phyloP scores from a whole-genome alignment of 1,140 invertebrate genomes.

The Mycetomoellerius zeteki region DNA sequence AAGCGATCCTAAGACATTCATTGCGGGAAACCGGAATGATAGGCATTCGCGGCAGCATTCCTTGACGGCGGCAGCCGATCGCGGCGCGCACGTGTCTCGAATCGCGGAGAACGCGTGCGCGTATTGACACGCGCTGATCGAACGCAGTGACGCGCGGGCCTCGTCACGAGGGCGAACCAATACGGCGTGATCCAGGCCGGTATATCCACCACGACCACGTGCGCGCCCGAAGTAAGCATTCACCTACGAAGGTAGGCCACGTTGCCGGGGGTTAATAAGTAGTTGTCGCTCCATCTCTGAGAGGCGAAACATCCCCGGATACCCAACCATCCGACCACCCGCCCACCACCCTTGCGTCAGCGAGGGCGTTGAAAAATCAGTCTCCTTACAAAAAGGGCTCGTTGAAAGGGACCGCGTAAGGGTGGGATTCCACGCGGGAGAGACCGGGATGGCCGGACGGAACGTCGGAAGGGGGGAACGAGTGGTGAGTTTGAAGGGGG shows the following conservation, averaged over 20 bases:
- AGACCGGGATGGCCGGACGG: constrained; percentile 59
- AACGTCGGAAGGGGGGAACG: constrained; percentile 56
- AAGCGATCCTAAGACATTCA: constrained; percentile 23
- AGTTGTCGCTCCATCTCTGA: constrained; percentile 63
- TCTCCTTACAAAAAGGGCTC: constrained; percentile 76
- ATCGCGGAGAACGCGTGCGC: constrained; percentile 73
- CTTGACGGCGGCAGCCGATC: constrained; percentile 38
- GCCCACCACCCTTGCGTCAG: constrained; percentile 49
- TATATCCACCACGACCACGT: constrained; percentile 62
- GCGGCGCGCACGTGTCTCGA: constrained; percentile 70
- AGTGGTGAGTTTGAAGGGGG: constrained; percentile 63
- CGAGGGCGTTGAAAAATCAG: constrained; percentile 79
- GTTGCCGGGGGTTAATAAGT: constrained; percentile 71
- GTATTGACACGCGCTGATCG: constrained; percentile 76
- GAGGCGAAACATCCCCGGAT: constrained; percentile 48
- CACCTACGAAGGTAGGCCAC: constrained; percentile 39
- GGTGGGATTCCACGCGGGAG: constrained; percentile 52
- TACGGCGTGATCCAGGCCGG: constrained; percentile 65
- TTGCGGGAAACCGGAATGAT: constrained; percentile 38
- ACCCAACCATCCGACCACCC: constrained; percentile 50
- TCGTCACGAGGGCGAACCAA: constrained; percentile 70
- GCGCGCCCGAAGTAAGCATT: constrained; percentile 53
- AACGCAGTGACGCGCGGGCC: constrained; percentile 71
- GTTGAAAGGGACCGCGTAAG: constrained; percentile 66
- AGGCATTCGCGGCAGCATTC: constrained; percentile 32